phyloP scores from a whole-genome alignment of 1,140 invertebrate genomes.

The Octopus bimaculoides region DNA sequence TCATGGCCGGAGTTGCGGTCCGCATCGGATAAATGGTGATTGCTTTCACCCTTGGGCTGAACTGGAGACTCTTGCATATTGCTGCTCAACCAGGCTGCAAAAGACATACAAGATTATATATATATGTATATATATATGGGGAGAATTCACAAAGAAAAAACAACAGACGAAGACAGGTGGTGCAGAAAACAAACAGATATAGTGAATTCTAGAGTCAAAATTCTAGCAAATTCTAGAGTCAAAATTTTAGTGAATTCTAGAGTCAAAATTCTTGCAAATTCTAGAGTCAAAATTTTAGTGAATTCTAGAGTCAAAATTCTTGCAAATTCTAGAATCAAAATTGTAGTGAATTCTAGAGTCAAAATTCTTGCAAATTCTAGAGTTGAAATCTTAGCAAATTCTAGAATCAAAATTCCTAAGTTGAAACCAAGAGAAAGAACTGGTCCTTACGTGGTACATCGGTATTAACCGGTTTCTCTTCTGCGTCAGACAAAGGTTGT shows the following conservation, averaged over 20 bases:
- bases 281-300: too few relatives aligned
- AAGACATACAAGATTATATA: background rate
- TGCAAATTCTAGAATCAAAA: too few relatives aligned
- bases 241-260: too few relatives aligned
- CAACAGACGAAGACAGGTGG: background rate
- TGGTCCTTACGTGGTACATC: background rate
- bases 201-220: background rate
- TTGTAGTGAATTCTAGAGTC: too few relatives aligned
- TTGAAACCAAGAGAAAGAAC: background rate
- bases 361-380: too few relatives aligned
- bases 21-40: background rate
- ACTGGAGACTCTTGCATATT: background rate
- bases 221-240: too few relatives aligned
- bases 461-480: background rate
- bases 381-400: too few relatives aligned
- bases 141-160: background rate
- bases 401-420: too few relatives aligned
- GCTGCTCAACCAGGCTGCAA: background rate
- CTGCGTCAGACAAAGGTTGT: background rate
- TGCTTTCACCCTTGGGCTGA: constrained; percentile 2
- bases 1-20: background rate
- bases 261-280: too few relatives aligned
- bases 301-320: too few relatives aligned
- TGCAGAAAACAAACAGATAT: background rate
- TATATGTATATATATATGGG: background rate